These are phyloP conservation scores for Athalia cordata DNA, from an alignment of 2,888 invertebrate genomes.

Conservation along the genomic window DNA sequence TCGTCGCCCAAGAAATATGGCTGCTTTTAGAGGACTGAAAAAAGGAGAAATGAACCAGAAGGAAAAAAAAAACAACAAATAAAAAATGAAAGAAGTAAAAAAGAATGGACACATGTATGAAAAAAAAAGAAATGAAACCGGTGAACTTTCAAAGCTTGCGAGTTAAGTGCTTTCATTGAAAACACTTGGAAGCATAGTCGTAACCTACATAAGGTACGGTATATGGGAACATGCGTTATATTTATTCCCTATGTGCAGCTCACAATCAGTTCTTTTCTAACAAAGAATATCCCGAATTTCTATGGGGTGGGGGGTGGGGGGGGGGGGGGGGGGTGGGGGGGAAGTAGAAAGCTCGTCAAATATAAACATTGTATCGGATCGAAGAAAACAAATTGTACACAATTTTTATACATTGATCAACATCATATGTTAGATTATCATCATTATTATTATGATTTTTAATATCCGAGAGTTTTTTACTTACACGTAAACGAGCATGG, in stretches of 20 bases:
- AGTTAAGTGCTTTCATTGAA: constrained; percentile 56
- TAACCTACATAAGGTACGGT: background rate
- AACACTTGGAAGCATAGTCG: constrained; percentile 35
- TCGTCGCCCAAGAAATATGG: constrained; percentile 48
- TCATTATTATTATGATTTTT: background rate
- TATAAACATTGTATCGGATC: no score
- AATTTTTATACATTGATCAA: no score
- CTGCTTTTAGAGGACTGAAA: constrained; percentile 53
- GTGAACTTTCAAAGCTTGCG: constrained; percentile 47
- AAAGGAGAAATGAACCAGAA: constrained; percentile 14
- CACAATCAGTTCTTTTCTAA: no score
- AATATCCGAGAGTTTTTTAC: constrained; percentile 66
- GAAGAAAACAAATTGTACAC: no score
- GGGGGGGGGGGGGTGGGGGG: no score
- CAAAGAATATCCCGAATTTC: no score
- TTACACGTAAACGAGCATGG: constrained; percentile 90
- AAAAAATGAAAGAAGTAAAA: background rate
- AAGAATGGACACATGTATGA: background rate
- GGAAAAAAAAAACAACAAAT: background rate
- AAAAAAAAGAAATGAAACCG: constrained; percentile 52
- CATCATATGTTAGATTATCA: no score
- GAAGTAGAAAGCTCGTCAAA: no score
- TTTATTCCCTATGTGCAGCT: no score
- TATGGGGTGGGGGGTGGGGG: no score
- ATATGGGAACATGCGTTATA: background rate